phyloP scores from a whole-genome alignment of 2,113 vertebrate genomes.

The Tylochromis polylepis region DNA sequence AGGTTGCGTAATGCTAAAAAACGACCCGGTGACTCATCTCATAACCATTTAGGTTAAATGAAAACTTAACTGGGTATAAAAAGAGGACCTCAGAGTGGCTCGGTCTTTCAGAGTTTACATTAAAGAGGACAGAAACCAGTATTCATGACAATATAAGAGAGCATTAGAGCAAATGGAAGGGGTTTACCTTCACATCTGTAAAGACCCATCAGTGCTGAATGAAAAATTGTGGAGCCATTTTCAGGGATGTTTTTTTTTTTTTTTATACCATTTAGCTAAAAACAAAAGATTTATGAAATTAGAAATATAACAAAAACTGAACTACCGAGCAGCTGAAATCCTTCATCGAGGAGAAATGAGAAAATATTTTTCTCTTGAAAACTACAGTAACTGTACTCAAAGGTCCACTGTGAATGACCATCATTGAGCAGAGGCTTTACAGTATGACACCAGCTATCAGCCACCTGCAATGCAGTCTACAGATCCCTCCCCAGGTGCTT shows the following conservation, averaged over 20 bases:
- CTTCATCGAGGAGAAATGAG: too few relatives aligned
- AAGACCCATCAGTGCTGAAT: not conserved
- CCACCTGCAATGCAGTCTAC: not conserved
- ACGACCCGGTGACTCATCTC: not conserved
- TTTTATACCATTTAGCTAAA: too few relatives aligned
- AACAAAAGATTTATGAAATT: too few relatives aligned
- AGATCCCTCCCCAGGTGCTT: not conserved
- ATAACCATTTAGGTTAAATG: not conserved
- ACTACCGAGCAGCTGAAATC: too few relatives aligned
- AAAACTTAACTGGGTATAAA: not conserved
- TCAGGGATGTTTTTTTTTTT: not conserved
- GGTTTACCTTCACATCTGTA: not conserved
- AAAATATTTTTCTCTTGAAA: too few relatives aligned
- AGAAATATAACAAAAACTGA: too few relatives aligned
- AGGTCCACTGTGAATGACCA: too few relatives aligned
- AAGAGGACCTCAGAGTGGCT: not conserved
- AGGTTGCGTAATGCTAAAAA: not conserved
- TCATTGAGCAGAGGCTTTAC: too few relatives aligned
- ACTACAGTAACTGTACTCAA: too few relatives aligned
- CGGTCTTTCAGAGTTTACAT: not conserved
- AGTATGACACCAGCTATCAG: not conserved
- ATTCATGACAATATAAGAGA: not conserved
- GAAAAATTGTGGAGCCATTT: not conserved
- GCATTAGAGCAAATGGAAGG: not conserved
- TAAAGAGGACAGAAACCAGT: not conserved